These are phyloP conservation scores for Acrossocheilus wenchowensis DNA, from an alignment of 2,797 vertebrate species.

Conservation along the genomic window DNA sequence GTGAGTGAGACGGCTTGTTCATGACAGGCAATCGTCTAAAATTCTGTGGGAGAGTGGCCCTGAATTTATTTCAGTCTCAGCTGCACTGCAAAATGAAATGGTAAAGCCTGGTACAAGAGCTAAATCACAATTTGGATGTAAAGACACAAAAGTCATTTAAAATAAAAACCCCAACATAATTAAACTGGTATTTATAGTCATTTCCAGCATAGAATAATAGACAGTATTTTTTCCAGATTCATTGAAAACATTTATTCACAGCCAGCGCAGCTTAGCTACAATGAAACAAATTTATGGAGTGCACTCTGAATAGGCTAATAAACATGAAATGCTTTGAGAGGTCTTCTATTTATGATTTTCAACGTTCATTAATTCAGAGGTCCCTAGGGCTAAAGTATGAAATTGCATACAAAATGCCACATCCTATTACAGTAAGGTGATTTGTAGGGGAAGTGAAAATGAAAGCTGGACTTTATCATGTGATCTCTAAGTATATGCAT, in stretches of 20 bases:
- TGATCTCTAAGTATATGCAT: background rate
- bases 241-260: constrained; percentile 5
- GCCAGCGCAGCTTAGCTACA: background rate
- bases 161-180: background rate
- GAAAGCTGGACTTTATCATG: background rate
- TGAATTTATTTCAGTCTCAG: constrained; percentile 9
- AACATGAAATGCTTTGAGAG: constrained; percentile 24
- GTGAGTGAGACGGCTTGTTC: constrained; percentile 4
- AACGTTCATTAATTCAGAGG: constrained; percentile 31
- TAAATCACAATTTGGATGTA: constrained; percentile 3
- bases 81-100: constrained; percentile 3
- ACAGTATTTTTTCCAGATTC: background rate
- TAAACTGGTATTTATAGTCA: background rate
- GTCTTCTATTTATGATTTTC: constrained; percentile 25
- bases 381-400: constrained; percentile 11
- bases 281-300: constrained; percentile 22
- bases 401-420: background rate
- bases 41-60: background rate
- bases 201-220: background rate
- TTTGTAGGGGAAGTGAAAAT: constrained; percentile 22
- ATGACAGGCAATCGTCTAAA: background rate
- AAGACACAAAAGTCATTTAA: background rate
- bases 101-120: background rate
- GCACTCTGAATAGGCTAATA: constrained; percentile 17
- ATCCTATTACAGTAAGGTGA: background rate